Evolutionary conservation across 2,113 vertebrate genomes (phyloP).

Genomic region (Mirounga angustirostris): DNA sequence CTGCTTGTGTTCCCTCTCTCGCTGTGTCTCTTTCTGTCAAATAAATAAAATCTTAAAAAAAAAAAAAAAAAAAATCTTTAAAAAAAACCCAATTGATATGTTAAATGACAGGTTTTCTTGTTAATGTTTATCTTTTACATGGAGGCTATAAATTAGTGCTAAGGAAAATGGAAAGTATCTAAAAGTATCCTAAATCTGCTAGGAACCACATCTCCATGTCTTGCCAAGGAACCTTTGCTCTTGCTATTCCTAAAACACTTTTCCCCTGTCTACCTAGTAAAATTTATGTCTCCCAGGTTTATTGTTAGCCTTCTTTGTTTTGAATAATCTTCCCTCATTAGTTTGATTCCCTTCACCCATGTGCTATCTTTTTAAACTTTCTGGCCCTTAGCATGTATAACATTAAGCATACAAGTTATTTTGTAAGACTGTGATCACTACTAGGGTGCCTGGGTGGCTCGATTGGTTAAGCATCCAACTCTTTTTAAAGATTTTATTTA

Average conservation of each 20-base stretch:
- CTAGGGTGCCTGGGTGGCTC: background rate
- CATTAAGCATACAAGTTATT: background rate
- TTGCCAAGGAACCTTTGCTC: slow-evolving; percentile 17
- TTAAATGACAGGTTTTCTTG: background rate
- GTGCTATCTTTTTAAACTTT: background rate
- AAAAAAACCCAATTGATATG: background rate
- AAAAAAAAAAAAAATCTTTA: no score
- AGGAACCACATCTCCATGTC: background rate
- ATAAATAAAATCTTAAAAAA: no score
- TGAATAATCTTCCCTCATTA: background rate
- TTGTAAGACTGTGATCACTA: background rate
- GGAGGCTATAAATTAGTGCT: background rate
- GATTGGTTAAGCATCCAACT: background rate
- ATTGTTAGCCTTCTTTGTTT: background rate
- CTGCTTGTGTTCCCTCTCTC: no score
- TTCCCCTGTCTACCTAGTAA: background rate
- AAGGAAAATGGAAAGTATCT: background rate
- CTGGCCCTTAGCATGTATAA: background rate
- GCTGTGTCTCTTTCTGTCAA: no score
- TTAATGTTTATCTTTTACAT: background rate
- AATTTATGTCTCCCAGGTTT: background rate
- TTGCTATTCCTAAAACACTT: background rate
- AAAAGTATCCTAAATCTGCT: background rate
- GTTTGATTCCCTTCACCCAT: background rate
- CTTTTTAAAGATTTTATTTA: no score